These are phyloP conservation scores for Artibeus jamaicensis DNA, from an alignment of 2,797 vertebrate genomes.

Conservation along the genomic window DNA sequence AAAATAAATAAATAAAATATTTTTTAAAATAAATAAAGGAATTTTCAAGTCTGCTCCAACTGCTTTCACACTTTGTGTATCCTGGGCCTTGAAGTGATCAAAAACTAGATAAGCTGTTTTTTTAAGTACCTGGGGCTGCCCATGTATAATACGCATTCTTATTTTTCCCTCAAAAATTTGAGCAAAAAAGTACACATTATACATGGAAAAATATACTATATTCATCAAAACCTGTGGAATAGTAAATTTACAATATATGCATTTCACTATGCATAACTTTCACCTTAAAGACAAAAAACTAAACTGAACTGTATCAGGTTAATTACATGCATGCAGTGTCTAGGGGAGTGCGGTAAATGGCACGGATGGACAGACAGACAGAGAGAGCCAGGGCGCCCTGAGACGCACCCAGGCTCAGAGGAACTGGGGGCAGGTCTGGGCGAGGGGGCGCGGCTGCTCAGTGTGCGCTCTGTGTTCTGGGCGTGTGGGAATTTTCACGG, in stretches of 20 bases:
- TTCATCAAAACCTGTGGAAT: neutral
- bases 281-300: neutral
- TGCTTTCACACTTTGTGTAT: too few species aligned
- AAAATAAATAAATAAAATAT: too few species aligned
- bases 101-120: too few species aligned
- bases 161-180: too few species aligned
- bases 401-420: neutral
- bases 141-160: too few species aligned
- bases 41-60: too few species aligned
- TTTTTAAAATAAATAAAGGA: too few species aligned
- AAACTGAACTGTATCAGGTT: neutral
- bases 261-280: neutral
- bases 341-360: neutral
- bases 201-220: too few species aligned
- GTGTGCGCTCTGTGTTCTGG: neutral
- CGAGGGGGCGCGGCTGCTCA: neutral
- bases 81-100: too few species aligned
- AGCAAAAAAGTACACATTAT: too few species aligned
- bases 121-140: too few species aligned
- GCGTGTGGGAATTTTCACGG: neutral
- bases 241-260: neutral
- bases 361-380: neutral
- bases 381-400: neutral
- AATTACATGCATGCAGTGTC: neutral
- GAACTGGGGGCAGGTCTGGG: too few species aligned